A percentile compares a stretch with the other conserved stretches of the same genome.
These are phyloP conservation scores for Plebejus argus DNA, from an alignment of 2,888 invertebrate species.

Conservation along the genomic window DNA sequence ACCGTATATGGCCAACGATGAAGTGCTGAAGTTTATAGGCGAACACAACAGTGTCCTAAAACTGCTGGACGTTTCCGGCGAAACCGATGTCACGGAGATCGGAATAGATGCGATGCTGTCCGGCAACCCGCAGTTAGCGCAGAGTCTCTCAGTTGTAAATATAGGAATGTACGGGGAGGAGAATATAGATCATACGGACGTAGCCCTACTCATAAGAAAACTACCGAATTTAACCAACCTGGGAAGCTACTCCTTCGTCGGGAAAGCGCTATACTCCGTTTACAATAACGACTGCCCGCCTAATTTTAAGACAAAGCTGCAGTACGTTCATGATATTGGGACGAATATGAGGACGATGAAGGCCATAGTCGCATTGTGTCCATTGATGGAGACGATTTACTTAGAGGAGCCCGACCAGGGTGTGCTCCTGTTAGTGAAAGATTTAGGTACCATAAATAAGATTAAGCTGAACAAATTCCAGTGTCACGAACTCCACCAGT, in stretches of 20 bases:
- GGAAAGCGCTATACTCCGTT: conserved; percentile 81
- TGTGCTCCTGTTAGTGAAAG: conserved; percentile 74
- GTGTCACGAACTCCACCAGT: conserved; percentile 81
- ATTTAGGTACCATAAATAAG: conserved; percentile 73
- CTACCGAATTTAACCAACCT: conserved; percentile 84
- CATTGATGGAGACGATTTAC: conserved; percentile 83
- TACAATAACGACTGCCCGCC: conserved; percentile 76
- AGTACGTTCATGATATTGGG: conserved; percentile 84
- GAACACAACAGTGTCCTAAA: conserved; percentile 79
- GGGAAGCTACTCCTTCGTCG: conserved; percentile 85
- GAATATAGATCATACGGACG: conserved; percentile 83
- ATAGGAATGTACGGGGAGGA: conserved; percentile 86
- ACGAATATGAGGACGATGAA: conserved; percentile 82
- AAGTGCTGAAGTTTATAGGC: conserved; percentile 82
- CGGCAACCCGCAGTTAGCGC: conserved; percentile 75
- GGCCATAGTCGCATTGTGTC: conserved; percentile 82
- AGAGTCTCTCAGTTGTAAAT: conserved; percentile 82
- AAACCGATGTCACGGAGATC: conserved; percentile 84
- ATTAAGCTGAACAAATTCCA: conserved; percentile 83
- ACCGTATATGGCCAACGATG: conserved; percentile 86
- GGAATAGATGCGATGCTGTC: conserved; percentile 81
- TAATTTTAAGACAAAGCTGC: conserved; percentile 82
- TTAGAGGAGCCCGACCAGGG: conserved; percentile 82
- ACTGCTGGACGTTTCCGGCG: conserved; percentile 85
- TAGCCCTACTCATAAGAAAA: conserved; percentile 82